Conservation (phyloP, 1,140 invertebrate species). For the Hydropsyche tenuis region DNA sequence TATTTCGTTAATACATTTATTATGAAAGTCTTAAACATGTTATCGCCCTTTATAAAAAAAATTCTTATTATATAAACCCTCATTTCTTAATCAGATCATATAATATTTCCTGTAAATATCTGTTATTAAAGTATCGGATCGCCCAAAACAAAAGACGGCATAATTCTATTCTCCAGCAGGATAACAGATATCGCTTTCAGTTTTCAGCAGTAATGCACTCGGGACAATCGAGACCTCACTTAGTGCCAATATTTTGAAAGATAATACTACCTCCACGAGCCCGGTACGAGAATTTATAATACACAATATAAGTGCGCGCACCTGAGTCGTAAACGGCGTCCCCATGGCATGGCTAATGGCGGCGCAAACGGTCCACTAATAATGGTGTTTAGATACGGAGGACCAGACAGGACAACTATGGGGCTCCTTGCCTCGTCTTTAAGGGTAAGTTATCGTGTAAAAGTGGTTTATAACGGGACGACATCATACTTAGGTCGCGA, state of each 20-base stretch:
- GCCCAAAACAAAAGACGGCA: neutral
- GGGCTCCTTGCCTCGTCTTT: too few relatives aligned
- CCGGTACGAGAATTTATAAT: constrained; percentile 30
- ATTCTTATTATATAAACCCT: too few relatives aligned
- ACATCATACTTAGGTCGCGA: constrained; percentile 25
- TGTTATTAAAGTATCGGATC: neutral
- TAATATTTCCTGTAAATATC: neutral
- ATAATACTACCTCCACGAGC: constrained; percentile 36
- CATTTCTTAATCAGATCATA: too few relatives aligned
- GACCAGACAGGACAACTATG: neutral
- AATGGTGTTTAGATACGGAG: constrained; percentile 43
- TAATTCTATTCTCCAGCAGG: constrained; percentile 22
- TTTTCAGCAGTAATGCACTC: constrained; percentile 31
- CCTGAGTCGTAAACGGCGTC: constrained; percentile 15
- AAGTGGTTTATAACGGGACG: constrained; percentile 18
- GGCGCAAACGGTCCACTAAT: constrained; percentile 46
- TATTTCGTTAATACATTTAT: too few relatives aligned
- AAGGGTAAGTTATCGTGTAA: constrained; percentile 23
- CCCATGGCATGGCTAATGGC: constrained; percentile 32
- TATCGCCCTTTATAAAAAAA: too few relatives aligned
- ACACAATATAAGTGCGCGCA: constrained; percentile 12
- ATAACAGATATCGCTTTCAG: constrained; percentile 4
- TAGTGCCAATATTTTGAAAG: constrained; percentile 47
- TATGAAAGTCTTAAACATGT: too few relatives aligned
- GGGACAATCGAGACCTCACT: constrained; percentile 33